Evolutionary conservation across 2,113 vertebrate species (phyloP), one percentile per base, ranked within the genome.

Genomic region (Caranx ignobilis): DNA sequence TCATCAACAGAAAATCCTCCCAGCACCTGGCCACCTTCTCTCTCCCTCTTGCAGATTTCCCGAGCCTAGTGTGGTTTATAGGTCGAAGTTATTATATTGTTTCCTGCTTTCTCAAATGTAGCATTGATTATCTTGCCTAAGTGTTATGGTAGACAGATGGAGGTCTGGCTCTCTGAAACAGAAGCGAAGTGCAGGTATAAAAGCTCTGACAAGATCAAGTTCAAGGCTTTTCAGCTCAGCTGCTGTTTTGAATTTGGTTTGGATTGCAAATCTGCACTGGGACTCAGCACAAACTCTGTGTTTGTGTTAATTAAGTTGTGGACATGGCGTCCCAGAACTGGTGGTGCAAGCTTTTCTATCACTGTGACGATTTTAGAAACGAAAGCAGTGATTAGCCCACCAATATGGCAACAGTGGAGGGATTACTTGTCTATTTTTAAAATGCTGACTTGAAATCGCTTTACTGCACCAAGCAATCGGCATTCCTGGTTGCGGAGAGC

Each of bases 221-320:
- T 72, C 18, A 65, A 21, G 37, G 60, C 34, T 72, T 61, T 61
- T 73, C 41, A 66, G 48, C 16, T 71, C 32, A 39, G 63, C 70
- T 73, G 34, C 87, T 88, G 86, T 65, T 93, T 93, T 93, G 91
- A 89, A 87, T 93, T 45, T 80, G 37, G 63, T 92, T 90, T 93
- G 89, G 63, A 86, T 92, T 89, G 90, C 88, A 93, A 93, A 92
- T 90, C 26, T 80, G 71, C 1, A 4, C 60, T 1, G 4, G 15
- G 39, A 76, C 37, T 71, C 65, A 4, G 3, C 11, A 13, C n/a
- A 43, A 31, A 43, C 63, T 60, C 69, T 11, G 18, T 13, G 35
- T 70, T 41, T 61, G 9, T 60, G n/a, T 75, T 73, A 12, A 71
- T 67, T 9, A 67, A 76, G 47, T 83, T 55, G 79, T 79, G 48